phyloP scores from a whole-genome alignment of 2,113 vertebrate genomes.

The Notothenia rossii region DNA sequence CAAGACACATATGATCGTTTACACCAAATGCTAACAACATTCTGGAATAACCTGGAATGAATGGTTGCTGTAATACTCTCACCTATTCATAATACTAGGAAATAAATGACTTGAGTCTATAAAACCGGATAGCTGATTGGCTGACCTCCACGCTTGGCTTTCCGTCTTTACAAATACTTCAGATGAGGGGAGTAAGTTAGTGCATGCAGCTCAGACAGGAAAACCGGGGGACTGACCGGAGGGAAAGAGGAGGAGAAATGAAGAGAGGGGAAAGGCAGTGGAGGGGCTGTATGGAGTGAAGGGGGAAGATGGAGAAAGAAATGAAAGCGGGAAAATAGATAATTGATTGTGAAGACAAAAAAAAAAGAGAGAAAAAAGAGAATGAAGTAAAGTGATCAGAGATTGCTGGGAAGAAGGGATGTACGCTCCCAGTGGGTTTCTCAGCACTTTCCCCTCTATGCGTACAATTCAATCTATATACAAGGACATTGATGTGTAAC shows the following conservation, averaged over 20 bases:
- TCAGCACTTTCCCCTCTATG: constrained; percentile 55
- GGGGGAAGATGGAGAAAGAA: constrained; percentile 15
- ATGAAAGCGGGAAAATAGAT: constrained; percentile 7
- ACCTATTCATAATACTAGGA: not conserved
- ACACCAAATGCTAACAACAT: not conserved
- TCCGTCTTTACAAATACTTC: constrained; percentile 39
- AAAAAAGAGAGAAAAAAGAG: constrained; percentile 10
- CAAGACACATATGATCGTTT: not conserved
- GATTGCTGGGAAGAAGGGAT: constrained; percentile 59
- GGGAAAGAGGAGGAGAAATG: constrained; percentile 5
- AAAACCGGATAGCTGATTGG: constrained; percentile 26
- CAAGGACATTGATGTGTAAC: constrained; percentile 57
- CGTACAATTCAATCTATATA: constrained; percentile 65
- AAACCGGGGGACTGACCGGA: not conserved
- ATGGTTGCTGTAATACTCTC: not conserved
- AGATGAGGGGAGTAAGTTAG: constrained; percentile 1
- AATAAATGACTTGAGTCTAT: constrained; percentile 35
- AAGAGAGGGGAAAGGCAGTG: not conserved
- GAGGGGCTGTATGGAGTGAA: not conserved
- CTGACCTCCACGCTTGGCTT: not conserved
- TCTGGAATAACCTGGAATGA: too few relatives aligned
- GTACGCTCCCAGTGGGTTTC: constrained; percentile 50
- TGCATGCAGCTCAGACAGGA: constrained; percentile 8
- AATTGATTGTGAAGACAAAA: not conserved
- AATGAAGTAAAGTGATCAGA: constrained; percentile 43